These are phyloP conservation scores for Empidonax traillii DNA, from an alignment of 2,113 vertebrate species.

Conservation along the genomic window DNA sequence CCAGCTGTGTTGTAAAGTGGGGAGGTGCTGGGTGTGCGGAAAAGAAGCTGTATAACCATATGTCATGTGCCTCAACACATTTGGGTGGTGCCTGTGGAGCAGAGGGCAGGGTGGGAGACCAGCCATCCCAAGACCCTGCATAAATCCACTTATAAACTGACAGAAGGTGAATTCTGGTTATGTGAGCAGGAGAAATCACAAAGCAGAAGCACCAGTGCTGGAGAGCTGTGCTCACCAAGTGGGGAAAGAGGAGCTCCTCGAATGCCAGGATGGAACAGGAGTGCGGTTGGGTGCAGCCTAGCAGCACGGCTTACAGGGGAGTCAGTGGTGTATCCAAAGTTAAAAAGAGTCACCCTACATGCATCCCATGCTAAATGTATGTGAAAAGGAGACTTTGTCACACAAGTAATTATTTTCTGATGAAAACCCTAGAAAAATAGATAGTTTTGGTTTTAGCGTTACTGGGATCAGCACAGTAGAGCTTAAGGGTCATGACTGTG, in stretches of 20 bases:
- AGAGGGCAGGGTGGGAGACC: background rate
- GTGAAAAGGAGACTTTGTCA: background rate
- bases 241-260: fast-evolving
- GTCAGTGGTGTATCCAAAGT: background rate
- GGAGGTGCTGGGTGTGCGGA: background rate
- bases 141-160: background rate
- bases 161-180: background rate
- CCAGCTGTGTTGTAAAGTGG: background rate
- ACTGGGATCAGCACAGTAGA: background rate
- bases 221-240: background rate
- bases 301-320: background rate
- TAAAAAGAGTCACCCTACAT: background rate
- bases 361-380: fast-evolving
- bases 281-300: fast-evolving
- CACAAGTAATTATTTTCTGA: background rate
- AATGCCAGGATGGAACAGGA: background rate
- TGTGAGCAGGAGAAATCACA: background rate
- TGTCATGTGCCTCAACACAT: background rate
- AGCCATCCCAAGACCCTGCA: too few species aligned
- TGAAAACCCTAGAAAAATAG: background rate
- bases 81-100: background rate
- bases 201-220: fast-evolving
- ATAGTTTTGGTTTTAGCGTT: background rate
- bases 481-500: background rate
- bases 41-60: background rate